Percentiles rank a stretch among this genome's conserved stretches.
These are phyloP conservation scores for Hydra vulgaris DNA, from an alignment of 30 jellyfish, hydroid and myxozoan genomes.

Conservation along the genomic window DNA sequence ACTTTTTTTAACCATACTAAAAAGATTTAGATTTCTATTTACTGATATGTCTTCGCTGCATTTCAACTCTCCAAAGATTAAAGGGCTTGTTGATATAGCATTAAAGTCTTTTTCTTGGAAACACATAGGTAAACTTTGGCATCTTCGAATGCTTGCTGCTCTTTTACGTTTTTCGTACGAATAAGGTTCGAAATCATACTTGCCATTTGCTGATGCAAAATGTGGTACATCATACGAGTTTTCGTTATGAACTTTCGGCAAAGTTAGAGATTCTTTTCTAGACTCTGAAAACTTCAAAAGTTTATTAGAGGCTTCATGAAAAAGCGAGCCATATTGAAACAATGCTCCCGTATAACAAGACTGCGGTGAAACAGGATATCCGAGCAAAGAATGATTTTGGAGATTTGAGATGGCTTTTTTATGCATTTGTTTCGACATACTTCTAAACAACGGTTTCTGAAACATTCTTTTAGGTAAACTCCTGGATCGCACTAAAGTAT, in stretches of 20 bases:
- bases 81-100: conserved; percentile 13
- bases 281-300: neutral
- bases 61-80: neutral
- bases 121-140: neutral
- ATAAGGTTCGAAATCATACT: neutral
- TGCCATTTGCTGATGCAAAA: neutral
- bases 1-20: neutral
- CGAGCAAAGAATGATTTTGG: neutral
- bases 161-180: neutral
- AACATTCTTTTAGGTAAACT: neutral
- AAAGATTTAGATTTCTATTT: neutral
- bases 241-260: neutral
- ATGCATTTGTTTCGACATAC: neutral
- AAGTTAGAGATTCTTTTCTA: neutral
- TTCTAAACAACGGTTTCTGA: neutral
- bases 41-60: neutral
- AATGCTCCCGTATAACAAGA: neutral
- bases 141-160: neutral
- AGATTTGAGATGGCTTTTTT: neutral
- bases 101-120: neutral
- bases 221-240: neutral
- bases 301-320: conserved; percentile 8
- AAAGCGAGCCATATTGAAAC: neutral
- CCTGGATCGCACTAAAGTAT: neutral
- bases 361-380: neutral